These are phyloP conservation scores for Heliothis peltigera DNA, from an alignment of 2,888 invertebrate genomes.

Conservation along the genomic window DNA sequence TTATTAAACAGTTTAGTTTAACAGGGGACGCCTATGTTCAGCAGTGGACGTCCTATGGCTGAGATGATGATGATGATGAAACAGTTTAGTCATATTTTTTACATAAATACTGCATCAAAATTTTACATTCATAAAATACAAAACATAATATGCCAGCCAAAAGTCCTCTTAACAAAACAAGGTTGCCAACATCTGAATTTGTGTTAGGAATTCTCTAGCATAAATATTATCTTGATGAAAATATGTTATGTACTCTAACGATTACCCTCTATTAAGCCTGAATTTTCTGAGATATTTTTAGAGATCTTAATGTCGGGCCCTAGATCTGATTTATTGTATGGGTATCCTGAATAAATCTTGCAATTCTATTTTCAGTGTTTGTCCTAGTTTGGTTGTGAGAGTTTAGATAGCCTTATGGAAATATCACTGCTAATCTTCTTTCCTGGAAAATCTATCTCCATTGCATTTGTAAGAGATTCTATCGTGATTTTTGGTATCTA, in stretches of 20 bases:
- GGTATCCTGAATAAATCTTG: slow-evolving; percentile 3
- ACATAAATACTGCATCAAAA: too few species aligned
- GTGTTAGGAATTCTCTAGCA: slow-evolving; percentile 3
- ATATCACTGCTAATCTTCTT: too few species aligned
- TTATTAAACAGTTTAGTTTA: too few species aligned
- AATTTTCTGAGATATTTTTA: slow-evolving; percentile 35
- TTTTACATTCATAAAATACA: background rate
- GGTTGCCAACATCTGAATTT: slow-evolving; percentile 28
- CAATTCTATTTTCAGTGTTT: slow-evolving; percentile 9
- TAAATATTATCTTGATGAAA: slow-evolving; percentile 27
- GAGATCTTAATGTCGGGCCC: slow-evolving; percentile 9
- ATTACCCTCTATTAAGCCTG: slow-evolving; percentile 3
- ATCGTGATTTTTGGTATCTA: too few species aligned
- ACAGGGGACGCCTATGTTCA: too few species aligned
- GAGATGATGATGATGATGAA: too few species aligned
- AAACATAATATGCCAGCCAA: background rate
- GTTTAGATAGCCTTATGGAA: background rate
- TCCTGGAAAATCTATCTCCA: too few species aligned
- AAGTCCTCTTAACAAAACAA: slow-evolving; percentile 7
- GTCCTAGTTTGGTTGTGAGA: background rate
- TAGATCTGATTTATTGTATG: slow-evolving; percentile 26
- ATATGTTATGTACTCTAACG: slow-evolving; percentile 24
- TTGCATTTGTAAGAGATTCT: too few species aligned
- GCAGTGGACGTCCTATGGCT: too few species aligned
- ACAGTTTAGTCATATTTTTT: too few species aligned